phyloP scores from a whole-genome alignment of 2,113 vertebrate species.

The Notiomystis cincta region DNA sequence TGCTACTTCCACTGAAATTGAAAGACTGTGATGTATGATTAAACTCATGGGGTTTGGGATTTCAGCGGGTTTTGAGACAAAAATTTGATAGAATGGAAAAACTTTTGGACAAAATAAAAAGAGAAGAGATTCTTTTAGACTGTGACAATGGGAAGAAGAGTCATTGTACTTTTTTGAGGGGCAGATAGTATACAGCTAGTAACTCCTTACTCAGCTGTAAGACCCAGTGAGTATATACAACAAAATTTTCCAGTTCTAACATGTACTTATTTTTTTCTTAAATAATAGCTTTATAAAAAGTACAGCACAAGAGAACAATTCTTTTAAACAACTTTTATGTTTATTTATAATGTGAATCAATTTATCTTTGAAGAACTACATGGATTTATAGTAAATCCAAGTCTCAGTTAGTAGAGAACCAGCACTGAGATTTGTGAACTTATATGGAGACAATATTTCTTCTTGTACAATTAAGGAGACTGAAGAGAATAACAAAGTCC shows the following conservation, averaged over 20 bases:
- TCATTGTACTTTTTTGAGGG: not conserved
- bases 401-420: not conserved
- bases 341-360: not conserved
- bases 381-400: not conserved
- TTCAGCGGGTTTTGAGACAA: not conserved
- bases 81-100: not conserved
- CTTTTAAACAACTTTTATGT: not conserved
- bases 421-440: not conserved
- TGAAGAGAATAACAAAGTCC: not conserved
- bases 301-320: not conserved
- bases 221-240: not conserved
- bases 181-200: not conserved
- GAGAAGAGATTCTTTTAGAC: not conserved
- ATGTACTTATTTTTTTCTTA: not conserved
- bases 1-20: not conserved
- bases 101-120: not conserved
- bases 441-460: not conserved
- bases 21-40: not conserved
- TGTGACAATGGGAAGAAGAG: not conserved
- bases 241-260: not conserved
- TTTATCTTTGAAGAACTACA: not conserved
- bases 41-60: not conserved
- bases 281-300: not conserved
- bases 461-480: not conserved
- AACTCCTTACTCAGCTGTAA: not conserved